Evolutionary conservation across 2,888 invertebrate genomes (phyloP), one percentile per base, ranked within the genome.

Genomic region (Cantharis flavilabris): DNA sequence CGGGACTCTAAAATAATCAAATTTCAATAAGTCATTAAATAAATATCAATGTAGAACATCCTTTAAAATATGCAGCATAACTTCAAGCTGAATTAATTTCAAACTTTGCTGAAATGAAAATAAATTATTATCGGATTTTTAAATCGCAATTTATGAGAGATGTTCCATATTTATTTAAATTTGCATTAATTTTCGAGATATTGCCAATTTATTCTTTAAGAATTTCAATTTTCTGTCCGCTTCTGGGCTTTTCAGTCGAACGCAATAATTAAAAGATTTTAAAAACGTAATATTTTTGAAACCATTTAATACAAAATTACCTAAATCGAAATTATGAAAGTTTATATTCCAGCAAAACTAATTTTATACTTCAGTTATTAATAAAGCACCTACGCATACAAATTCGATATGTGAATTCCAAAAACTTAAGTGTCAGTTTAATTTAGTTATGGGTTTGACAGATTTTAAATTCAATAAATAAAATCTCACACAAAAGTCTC

Each of bases 111-210:
- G 80, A 79, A 78, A 81, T 76, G 80, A 79, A 79, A 82, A 82
- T 81, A 82, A 81, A 82, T 82, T 81, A 81, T 82, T 80, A 80
- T 79, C 78, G 80, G 79, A 82, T 80, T 80, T 80, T 78, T 79
- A 79, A 72, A 77, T 79, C 76, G 76, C 78, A 78, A 76, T 78
- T 78, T 78, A 78, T 78, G 78, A 76, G 76, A 78, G 78, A 78
- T 78, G 78, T 78, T 78, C 78, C 78, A 76, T 78, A 78, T 78
- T 78, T 78, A 78, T 78, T 78, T 76, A 76, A 78, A 78, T 78
- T 76, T 78, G 76, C 78, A 78, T 78, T 78, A 76, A 78, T 78
- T 78, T 78, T 71, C 73, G 63, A 76, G 64, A 78, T 76, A 78
- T 76, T 74, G 75, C 73, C 76, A 78, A 78, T 78, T 76, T 76